Percentiles rank a stretch among this genome's conserved stretches.
Evolutionary conservation across 1,140 invertebrate species (phyloP).

Genomic region (Charaxes varanes): DNA sequence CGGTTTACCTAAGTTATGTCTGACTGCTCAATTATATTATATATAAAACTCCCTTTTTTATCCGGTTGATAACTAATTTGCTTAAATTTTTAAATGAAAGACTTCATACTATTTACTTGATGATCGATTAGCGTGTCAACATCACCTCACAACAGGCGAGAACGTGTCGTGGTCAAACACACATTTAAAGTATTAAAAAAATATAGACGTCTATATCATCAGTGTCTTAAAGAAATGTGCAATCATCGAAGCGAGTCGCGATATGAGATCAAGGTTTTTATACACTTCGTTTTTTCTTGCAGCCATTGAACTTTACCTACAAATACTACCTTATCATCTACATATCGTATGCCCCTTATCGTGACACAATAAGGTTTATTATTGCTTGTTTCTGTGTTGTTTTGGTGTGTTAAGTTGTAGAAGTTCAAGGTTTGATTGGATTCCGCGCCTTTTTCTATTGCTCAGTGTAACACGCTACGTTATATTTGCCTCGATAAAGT

Average conservation of each 20-base stretch:
- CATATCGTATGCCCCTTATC: conserved; percentile 11
- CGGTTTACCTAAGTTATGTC: no score
- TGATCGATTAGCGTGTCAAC: no score
- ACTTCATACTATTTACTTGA: no score
- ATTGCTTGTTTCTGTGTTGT: conserved; percentile 1
- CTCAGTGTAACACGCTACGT: not conserved
- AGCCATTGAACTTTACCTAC: conserved; percentile 24
- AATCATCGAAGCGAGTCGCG: conserved; percentile 21
- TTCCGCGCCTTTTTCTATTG: conserved; percentile 14
- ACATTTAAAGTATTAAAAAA: conserved; percentile 2
- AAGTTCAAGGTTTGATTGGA: conserved; percentile 27
- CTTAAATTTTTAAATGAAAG: no score
- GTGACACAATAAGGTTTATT: conserved; percentile 7
- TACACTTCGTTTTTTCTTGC: conserved; percentile 19
- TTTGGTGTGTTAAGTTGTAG: conserved; percentile 1
- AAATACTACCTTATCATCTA: conserved; percentile 2
- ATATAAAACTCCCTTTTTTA: no score
- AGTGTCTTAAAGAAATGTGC: conserved; percentile 15
- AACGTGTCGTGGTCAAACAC: no score
- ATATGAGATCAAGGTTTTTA: conserved; percentile 18
- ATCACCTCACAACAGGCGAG: no score
- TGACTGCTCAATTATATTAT: no score
- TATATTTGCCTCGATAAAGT: not conserved
- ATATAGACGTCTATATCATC: not conserved
- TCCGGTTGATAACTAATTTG: no score